These are phyloP conservation scores for Pomatostomus ruficeps DNA, from an alignment of 2,113 vertebrate species.

Conservation along the genomic window DNA sequence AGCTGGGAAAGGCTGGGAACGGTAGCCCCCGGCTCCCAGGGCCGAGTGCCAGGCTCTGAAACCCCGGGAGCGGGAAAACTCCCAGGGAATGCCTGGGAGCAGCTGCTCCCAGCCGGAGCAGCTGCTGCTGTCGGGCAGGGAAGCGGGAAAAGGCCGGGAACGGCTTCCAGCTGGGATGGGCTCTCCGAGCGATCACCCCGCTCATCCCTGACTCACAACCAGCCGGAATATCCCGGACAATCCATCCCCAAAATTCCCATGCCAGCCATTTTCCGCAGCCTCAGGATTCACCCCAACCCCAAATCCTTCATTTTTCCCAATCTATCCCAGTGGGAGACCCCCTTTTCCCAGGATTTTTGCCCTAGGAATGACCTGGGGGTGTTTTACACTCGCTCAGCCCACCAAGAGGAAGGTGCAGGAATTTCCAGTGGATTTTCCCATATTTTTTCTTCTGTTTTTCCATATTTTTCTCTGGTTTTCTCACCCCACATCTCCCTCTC, in stretches of 20 bases:
- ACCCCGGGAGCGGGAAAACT: not conserved
- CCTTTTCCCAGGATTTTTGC: not conserved
- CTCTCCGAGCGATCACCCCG: too few relatives aligned
- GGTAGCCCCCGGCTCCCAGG: not conserved
- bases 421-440: not conserved
- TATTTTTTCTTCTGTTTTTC: not conserved
- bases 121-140: conserved; percentile 58
- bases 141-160: not conserved
- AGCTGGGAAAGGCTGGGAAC: conserved; percentile 43
- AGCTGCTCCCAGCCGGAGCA: conserved; percentile 10
- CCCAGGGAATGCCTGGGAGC: conserved; percentile 37
- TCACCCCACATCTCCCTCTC: not conserved
- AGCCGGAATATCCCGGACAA: not conserved
- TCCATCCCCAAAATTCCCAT: not conserved
- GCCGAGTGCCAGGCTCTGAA: conserved; percentile 20
- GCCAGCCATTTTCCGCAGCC: not conserved
- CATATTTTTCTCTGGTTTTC: too few relatives aligned
- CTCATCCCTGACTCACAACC: too few relatives aligned
- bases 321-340: too few relatives aligned
- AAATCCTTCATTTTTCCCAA: rapidly evolving
- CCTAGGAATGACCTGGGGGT: rapidly evolving
- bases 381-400: not conserved
- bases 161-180: conserved; percentile 1
- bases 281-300: not conserved
- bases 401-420: not conserved